phyloP scores from a whole-genome alignment of 2,113 vertebrate genomes.

The Dolichotis patagonum region DNA sequence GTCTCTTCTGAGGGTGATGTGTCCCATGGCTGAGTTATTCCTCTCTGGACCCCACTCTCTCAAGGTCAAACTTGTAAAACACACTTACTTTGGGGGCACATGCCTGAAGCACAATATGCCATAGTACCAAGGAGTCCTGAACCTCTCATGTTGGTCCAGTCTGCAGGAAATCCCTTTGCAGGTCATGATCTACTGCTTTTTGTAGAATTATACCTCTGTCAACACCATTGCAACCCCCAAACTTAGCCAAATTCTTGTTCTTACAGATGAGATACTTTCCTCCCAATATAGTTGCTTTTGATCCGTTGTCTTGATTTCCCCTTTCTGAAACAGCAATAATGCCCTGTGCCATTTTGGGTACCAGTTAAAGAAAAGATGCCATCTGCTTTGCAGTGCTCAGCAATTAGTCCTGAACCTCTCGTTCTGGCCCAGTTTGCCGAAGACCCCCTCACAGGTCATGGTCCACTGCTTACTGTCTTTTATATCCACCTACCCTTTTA shows the following conservation, averaged over 20 bases:
- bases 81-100: not conserved
- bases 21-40: accelerated
- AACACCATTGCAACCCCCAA: too few species aligned
- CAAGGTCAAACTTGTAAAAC: not conserved
- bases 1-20: not conserved
- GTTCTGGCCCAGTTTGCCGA: not conserved
- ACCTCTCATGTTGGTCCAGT: too few species aligned
- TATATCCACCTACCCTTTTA: not conserved
- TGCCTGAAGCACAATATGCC: not conserved
- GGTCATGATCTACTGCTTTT: too few species aligned
- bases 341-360: too few species aligned
- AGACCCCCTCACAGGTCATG: not conserved
- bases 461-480: not conserved
- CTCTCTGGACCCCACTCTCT: not conserved
- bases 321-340: too few species aligned
- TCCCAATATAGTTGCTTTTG: too few species aligned
- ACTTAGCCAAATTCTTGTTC: too few species aligned
- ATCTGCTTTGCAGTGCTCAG: too few species aligned
- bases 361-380: too few species aligned
- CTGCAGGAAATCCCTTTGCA: not conserved
- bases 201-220: too few species aligned
- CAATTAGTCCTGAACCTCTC: not conserved
- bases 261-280: too few species aligned
- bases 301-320: too few species aligned
- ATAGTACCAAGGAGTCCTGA: not conserved